Evolutionary conservation across 2,113 vertebrate genomes (phyloP), one percentile per base, ranked within the genome.

Genomic region (Onychostruthus taczanowskii): DNA sequence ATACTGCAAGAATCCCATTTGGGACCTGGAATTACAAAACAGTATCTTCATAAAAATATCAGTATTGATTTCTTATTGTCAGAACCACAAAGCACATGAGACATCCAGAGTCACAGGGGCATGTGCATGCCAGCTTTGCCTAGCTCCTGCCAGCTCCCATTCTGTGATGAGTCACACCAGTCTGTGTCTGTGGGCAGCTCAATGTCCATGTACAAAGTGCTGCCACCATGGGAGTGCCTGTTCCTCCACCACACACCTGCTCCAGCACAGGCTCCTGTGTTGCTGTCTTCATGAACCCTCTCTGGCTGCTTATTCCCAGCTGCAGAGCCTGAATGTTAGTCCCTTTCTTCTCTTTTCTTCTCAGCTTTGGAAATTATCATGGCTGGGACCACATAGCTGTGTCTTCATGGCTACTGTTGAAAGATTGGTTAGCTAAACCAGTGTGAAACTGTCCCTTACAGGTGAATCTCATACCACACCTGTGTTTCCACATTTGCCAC

Each of bases 301-400:
- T 50, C 68, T 52, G 52, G 37, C 22, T 81, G 12, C 13, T 52
- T 11, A 52, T 74, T 82, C 16, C 27, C 68, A 46, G 28, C 61
- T 52, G 7, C 61, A 82, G 46, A 22, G 16, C 22, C 58, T 43
- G 41, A 55, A 19, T n/a, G 11, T 41, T 6, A 31, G 21, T 49
- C 13, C 23, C 28, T n/a, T 53, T 61, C 23, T 9, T 46, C 33
- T 23, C 30, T 75, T 88, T 43, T 59, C 46, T 53, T 61, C 39
- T 53, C 53, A 68, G 16, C 16, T 61, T 53, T 53, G 39, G 53
- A 68, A 47, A 53, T 47, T 13, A 31, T 16, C 6, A 6, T 39
- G 7, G 24, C 5, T 68, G 39, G 53, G 16, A 18, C n/a, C 39
- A 53, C 0, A 0, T 10, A 33, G 31, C 5, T 80, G 18, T 9